Percentiles rank a stretch among this genome's conserved stretches.
phyloP scores from a whole-genome alignment of 1,140 invertebrate genomes.

The Thereuonema tuberculata region DNA sequence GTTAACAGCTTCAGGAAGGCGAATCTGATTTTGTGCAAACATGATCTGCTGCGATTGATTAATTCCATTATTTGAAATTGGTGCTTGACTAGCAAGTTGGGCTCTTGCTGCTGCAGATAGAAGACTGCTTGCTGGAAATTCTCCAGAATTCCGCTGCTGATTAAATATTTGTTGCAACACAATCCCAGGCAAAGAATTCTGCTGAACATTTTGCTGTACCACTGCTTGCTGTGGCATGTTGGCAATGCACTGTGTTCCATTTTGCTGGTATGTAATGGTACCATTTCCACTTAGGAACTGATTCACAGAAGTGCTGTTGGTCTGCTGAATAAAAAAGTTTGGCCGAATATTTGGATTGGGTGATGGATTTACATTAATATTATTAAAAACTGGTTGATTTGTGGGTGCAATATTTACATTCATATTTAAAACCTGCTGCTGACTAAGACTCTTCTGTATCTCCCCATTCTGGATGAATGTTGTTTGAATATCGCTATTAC shows the following conservation, averaged over 20 bases:
- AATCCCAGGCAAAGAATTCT: background rate
- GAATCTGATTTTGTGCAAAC: constrained; percentile 2
- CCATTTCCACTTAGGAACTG: background rate
- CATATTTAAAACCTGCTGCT: background rate
- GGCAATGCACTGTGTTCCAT: constrained; percentile 4
- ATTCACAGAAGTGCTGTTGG: background rate
- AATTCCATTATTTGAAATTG: background rate
- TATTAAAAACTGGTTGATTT: background rate
- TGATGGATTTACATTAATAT: background rate
- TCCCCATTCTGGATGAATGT: constrained; percentile 1
- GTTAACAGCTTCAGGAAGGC: background rate
- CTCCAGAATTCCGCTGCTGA: background rate
- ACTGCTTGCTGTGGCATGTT: constrained; percentile 12
- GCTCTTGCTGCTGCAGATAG: constrained; percentile 3
- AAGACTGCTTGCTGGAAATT: constrained; percentile 2
- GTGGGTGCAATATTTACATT: background rate
- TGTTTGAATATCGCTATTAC: constrained; percentile 11
- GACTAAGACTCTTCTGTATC: constrained; percentile 13
- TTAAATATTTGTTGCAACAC: background rate
- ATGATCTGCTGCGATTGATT: constrained; percentile 5
- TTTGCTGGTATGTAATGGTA: background rate
- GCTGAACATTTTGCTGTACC: too few species aligned
- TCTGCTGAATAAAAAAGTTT: background rate
- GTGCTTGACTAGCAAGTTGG: background rate
- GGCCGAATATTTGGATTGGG: background rate